Evolutionary conservation across 2,797 vertebrate species (phyloP).

Genomic region (Melanotaenia boesemani): DNA sequence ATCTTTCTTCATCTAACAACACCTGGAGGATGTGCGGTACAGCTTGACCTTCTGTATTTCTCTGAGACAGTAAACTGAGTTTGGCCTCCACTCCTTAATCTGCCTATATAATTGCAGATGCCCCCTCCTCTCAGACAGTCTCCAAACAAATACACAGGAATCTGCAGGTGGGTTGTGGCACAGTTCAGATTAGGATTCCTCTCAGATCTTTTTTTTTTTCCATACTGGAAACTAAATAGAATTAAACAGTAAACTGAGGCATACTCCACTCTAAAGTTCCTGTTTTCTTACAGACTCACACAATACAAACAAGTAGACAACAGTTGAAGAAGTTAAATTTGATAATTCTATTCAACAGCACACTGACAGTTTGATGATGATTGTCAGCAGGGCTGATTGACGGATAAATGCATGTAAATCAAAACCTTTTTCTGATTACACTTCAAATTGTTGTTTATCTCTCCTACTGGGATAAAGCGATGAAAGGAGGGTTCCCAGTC

Average conservation of each 20-base stretch:
- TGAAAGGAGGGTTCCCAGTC: constrained; percentile 69
- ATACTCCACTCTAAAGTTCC: constrained; percentile 19
- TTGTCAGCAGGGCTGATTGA: constrained; percentile 80
- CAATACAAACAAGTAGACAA: constrained; percentile 25
- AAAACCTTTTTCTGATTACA: constrained; percentile 67
- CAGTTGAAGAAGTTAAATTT: constrained; percentile 36
- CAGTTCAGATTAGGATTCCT: constrained; percentile 81
- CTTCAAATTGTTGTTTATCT: constrained; percentile 72
- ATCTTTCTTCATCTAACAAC: constrained; percentile 36
- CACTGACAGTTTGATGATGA: constrained; percentile 71
- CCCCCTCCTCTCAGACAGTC: constrained; percentile 64
- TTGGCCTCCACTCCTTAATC: constrained; percentile 82
- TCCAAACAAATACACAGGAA: constrained; percentile 60
- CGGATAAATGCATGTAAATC: constrained; percentile 81
- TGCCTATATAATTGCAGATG: constrained; percentile 82
- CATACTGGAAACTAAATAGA: constrained; percentile 73
- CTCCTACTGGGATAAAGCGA: constrained; percentile 67
- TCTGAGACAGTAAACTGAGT: constrained; percentile 66
- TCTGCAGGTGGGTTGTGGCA: constrained; percentile 49
- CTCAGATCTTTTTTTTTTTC: constrained; percentile 76
- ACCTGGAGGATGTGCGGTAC: constrained; percentile 24
- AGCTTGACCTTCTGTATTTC: constrained; percentile 48
- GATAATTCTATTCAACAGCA: constrained; percentile 31
- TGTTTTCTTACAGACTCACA: constrained; percentile 15
- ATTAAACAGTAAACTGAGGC: constrained; percentile 66